Evolutionary conservation across 2,113 vertebrate genomes (phyloP), one percentile per base, ranked within the genome.

Genomic region (Erythrolamprus reginae): DNA sequence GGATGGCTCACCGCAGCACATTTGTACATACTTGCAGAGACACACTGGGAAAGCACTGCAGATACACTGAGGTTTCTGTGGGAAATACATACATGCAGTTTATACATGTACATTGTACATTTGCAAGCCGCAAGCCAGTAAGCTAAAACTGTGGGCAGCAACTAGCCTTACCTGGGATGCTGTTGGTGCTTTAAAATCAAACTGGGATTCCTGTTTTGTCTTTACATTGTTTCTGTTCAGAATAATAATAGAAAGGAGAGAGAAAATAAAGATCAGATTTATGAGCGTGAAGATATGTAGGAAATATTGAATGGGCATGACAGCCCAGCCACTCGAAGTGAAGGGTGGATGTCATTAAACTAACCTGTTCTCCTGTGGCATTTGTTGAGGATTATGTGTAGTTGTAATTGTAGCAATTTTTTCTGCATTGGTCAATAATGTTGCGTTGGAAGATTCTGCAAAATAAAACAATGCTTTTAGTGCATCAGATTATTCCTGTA

Each of bases 321-420:
- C 87, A 90, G 91, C 91, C 88, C 0, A 3, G 77, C 84, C 33
- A 53, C 26, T 84, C 85, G 12, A 89, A 86, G 88, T 87, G 52
- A 10, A 91, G 93, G 52, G 58, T 93, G 45, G 45, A n/a, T n/a
- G 45, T 89, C 86, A 94, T 92, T 92, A 77, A 52, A 91, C 97
- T 97, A 97, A 99, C 99, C 98, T 99, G 95, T 98, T 96, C 96
- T 99, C 99, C 94, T 97, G 98, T 70, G 96, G 91, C 86, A 98
- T 97, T 92, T 98, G 99, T 97, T 99, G 99, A 95, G 98, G 97
- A 56, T 98, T 97, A 96, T 99, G 99, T 50, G 99, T 99, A 94
- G 99, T 99, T 94, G 99, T 99, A 95, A 99, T 99, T 91, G 99
- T 99, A 95, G 99, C 99, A 10, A 99, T 99, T 98, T 99, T 99